Evolutionary conservation across 2,888 invertebrate genomes (phyloP).

Genomic region (Gymnosoma rotundatum): DNA sequence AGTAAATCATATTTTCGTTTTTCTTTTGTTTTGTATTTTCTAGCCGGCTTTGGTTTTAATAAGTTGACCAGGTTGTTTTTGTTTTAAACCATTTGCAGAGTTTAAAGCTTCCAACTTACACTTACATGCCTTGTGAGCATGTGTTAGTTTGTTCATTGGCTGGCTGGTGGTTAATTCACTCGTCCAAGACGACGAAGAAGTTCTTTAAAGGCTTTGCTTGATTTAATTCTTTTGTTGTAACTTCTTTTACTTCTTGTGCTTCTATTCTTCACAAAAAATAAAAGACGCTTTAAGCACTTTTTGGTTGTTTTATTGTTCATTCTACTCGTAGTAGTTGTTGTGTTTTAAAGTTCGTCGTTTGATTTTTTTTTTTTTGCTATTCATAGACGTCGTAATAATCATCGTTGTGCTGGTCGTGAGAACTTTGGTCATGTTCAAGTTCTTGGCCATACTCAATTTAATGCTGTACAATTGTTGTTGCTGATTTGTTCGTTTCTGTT

Average conservation of each 20-base stretch:
- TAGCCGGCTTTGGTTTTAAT: conserved; percentile 60
- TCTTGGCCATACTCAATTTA: conserved; percentile 73
- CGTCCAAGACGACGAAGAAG: conserved; percentile 18
- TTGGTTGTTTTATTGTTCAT: background rate
- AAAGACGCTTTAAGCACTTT: conserved; percentile 55
- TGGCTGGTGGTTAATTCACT: background rate
- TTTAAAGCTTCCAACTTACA: conserved; percentile 36
- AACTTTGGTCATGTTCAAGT: conserved; percentile 74
- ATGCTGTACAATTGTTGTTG: conserved; percentile 56
- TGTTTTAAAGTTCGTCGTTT: conserved; percentile 25
- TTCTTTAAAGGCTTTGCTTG: conserved; percentile 14
- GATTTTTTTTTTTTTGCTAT: background rate
- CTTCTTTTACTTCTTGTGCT: conserved; percentile 48
- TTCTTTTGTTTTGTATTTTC: conserved; percentile 7
- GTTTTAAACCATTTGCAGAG: conserved; percentile 70
- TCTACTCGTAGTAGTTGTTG: conserved; percentile 4
- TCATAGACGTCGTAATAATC: conserved; percentile 24
- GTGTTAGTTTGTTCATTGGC: conserved; percentile 17
- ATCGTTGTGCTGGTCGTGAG: conserved; percentile 69
- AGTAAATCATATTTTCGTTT: background rate
- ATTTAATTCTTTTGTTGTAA: conserved; percentile 23
- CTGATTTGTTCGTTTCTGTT: background rate
- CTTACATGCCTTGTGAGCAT: background rate
- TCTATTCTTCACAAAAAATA: conserved; percentile 6
- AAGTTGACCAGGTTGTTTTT: conserved; percentile 76